Percentiles rank a stretch among this genome's conserved stretches.
Evolutionary conservation across 2,888 invertebrate species (phyloP).

Genomic region (Osedax frankpressi): DNA sequence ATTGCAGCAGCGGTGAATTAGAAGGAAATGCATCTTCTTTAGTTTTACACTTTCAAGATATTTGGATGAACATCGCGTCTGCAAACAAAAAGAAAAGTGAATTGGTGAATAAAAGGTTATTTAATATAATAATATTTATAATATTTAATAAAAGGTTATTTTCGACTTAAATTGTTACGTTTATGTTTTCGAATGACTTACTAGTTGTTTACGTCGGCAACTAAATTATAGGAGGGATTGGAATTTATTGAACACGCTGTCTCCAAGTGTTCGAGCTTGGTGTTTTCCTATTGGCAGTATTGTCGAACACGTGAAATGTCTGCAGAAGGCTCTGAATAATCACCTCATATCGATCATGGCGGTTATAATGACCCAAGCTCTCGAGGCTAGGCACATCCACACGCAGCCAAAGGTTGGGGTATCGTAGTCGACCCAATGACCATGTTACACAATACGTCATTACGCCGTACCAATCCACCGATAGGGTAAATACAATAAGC

Average conservation of each 20-base stretch:
- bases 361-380: slow-evolving; percentile 83
- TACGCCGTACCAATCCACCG: no score
- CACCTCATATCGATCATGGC: slow-evolving; percentile 63
- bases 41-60: slow-evolving; percentile 71
- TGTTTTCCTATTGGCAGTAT: slow-evolving; percentile 86
- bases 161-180: background rate
- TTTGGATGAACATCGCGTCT: slow-evolving; percentile 95
- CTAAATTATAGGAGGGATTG: slow-evolving; percentile 79
- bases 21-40: slow-evolving; percentile 57
- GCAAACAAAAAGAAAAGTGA: slow-evolving; percentile 90
- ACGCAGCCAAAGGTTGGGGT: slow-evolving; percentile 59
- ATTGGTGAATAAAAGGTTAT: slow-evolving; percentile 56
- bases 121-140: no score
- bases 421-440: background rate
- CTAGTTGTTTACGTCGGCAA: background rate
- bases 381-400: slow-evolving; percentile 69
- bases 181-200: background rate
- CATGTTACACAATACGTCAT: background rate
- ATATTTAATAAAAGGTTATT: no score
- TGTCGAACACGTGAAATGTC: slow-evolving; percentile 67
- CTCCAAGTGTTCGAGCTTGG: slow-evolving; percentile 93
- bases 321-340: slow-evolving; percentile 59
- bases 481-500: slow-evolving; percentile 5
- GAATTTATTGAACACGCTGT: slow-evolving; percentile 87
- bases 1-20: slow-evolving; percentile 24